A percentile compares a stretch with the other conserved stretches of the same genome.
Evolutionary conservation across 2,888 invertebrate genomes (phyloP).

Genomic region (Podotricha telesiphe): DNA sequence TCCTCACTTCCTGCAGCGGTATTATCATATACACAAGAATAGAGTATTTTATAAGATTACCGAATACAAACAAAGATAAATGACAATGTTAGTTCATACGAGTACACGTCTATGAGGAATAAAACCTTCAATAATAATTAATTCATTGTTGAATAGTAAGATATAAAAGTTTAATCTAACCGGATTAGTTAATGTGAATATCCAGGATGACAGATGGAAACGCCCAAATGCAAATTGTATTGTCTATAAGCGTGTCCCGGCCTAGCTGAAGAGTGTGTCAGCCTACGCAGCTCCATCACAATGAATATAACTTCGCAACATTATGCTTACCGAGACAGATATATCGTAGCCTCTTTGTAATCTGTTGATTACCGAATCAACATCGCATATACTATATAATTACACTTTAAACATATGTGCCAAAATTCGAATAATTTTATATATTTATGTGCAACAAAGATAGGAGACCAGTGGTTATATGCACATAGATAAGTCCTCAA

Average conservation of each 20-base stretch:
- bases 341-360: slow-evolving; percentile 57
- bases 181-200: slow-evolving; percentile 77
- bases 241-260: slow-evolving; percentile 75
- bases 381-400: slow-evolving; percentile 2
- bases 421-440: slow-evolving; percentile 1
- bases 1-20: slow-evolving; percentile 58
- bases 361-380: slow-evolving; percentile 41
- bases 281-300: slow-evolving; percentile 73
- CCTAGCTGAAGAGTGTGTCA: slow-evolving; percentile 66
- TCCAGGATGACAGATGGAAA: slow-evolving; percentile 77
- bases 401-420: slow-evolving; percentile 8
- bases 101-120: too few species aligned
- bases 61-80: slow-evolving; percentile 48
- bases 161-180: slow-evolving; percentile 33
- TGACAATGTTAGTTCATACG: neutral
- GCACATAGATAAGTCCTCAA: neutral
- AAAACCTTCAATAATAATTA: too few species aligned
- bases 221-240: slow-evolving; percentile 81
- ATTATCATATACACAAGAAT: slow-evolving; percentile 59
- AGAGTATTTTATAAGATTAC: slow-evolving; percentile 46
- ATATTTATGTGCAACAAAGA: neutral
- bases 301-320: slow-evolving; percentile 76
- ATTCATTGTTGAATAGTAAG: slow-evolving; percentile 33
- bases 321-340: slow-evolving; percentile 59
- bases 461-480: too few species aligned